A percentile compares a stretch with the other conserved stretches of the same genome.
These are phyloP conservation scores for Typhlichthys eigenmanni DNA, from an alignment of 2,797 vertebrate genomes.

Conservation along the genomic window DNA sequence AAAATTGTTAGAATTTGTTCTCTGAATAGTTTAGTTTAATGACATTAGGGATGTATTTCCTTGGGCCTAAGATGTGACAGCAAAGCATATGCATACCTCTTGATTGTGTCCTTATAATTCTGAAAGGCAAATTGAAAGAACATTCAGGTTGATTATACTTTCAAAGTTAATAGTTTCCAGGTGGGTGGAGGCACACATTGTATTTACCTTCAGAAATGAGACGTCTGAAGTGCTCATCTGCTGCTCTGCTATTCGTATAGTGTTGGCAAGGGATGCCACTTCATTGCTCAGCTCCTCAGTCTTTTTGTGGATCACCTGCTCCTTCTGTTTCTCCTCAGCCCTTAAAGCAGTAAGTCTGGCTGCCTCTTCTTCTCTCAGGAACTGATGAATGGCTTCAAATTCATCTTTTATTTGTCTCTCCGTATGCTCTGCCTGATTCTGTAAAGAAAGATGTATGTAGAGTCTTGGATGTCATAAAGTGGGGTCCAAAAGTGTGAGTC, in stretches of 20 bases:
- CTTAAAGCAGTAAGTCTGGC: constrained; percentile 65
- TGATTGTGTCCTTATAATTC: constrained; percentile 82
- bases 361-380: constrained; percentile 76
- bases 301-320: constrained; percentile 55
- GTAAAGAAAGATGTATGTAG: constrained; percentile 18
- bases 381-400: constrained; percentile 72
- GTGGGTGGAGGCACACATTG: not conserved
- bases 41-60: not conserved
- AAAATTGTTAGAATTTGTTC: constrained; percentile 46
- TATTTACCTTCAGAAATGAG: constrained; percentile 75
- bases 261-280: constrained; percentile 69
- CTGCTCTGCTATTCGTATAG: constrained; percentile 70
- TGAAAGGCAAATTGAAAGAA: constrained; percentile 50
- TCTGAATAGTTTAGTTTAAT: constrained; percentile 1
- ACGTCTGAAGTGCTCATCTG: constrained; percentile 74
- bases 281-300: constrained; percentile 69
- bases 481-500: too few species aligned
- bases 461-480: too few species aligned
- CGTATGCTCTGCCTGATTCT: constrained; percentile 75
- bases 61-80: not conserved
- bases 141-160: not conserved
- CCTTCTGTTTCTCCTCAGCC: constrained; percentile 73
- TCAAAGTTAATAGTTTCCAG: not conserved
- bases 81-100: constrained; percentile 56
- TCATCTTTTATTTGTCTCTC: constrained; percentile 75